phyloP scores from a whole-genome alignment of 2,888 invertebrate genomes.

The Rhingia campestris region DNA sequence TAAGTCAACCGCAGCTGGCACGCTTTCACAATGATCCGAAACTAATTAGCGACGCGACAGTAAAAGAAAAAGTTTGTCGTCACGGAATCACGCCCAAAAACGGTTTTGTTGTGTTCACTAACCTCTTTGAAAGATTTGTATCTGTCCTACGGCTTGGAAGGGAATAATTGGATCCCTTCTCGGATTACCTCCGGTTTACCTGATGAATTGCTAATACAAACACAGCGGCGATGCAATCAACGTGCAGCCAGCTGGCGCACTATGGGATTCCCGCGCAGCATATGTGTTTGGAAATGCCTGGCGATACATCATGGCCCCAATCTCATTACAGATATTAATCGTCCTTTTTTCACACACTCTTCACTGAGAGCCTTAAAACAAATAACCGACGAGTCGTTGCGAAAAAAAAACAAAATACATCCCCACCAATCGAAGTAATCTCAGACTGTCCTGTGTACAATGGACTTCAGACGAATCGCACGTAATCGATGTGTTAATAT shows the following conservation, averaged over 20 bases:
- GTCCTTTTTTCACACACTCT: constrained; percentile 71
- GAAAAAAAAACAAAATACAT: constrained; percentile 37
- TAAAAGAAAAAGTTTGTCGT: constrained; percentile 18
- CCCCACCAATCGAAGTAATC: constrained; percentile 64
- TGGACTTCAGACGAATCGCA: constrained; percentile 63
- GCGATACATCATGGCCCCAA: constrained; percentile 69
- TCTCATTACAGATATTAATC: constrained; percentile 74
- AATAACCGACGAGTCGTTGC: constrained; percentile 45
- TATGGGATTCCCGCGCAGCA: constrained; percentile 62
- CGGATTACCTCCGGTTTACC: constrained; percentile 51
- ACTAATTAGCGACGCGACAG: constrained; percentile 54
- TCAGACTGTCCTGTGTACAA: constrained; percentile 55
- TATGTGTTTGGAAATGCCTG: constrained; percentile 47
- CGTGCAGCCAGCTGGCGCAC: constrained; percentile 62
- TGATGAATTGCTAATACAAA: constrained; percentile 65
- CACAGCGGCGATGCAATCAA: constrained; percentile 63
- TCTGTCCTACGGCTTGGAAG: constrained; percentile 30
- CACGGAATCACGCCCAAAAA: constrained; percentile 47
- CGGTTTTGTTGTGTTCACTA: constrained; percentile 21
- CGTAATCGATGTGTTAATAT: constrained; percentile 73
- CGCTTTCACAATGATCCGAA: constrained; percentile 53
- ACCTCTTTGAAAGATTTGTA: constrained; percentile 24
- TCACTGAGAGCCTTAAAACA: constrained; percentile 57
- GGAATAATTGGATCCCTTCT: constrained; percentile 64
- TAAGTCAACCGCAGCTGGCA: constrained; percentile 48